Evolutionary conservation across 2,113 vertebrate genomes (phyloP).

Genomic region (Mohoua ochrocephala): DNA sequence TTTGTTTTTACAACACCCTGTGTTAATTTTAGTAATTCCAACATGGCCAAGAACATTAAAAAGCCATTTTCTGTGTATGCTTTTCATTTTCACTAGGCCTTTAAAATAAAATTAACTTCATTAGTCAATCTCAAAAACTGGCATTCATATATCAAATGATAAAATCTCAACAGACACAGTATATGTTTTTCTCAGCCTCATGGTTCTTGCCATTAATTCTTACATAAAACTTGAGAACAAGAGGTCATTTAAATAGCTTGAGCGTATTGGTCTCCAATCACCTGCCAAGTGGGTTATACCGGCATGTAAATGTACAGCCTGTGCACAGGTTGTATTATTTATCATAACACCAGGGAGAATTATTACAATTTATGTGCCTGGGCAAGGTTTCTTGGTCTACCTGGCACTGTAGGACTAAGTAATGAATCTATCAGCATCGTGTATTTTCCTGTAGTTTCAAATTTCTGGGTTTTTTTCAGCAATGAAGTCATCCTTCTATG

Average conservation of each 20-base stretch:
- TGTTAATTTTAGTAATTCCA: neutral
- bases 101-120: neutral
- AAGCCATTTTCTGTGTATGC: neutral
- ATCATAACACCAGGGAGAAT: neutral
- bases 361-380: neutral
- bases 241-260: neutral
- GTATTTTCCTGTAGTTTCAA: neutral
- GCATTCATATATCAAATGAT: neutral
- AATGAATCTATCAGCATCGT: neutral
- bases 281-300: neutral
- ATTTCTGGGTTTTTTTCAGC: neutral
- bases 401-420: neutral
- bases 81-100: neutral
- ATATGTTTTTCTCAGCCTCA: neutral
- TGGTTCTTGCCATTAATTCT: neutral
- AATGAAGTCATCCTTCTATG: neutral
- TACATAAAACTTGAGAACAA: neutral
- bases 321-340: neutral
- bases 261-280: neutral
- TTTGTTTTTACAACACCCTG: neutral
- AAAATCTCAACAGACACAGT: neutral
- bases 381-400: neutral
- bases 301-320: neutral
- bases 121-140: neutral
- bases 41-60: neutral